phyloP scores from a whole-genome alignment of 1,140 invertebrate genomes.

The Littorina saxatilis region DNA sequence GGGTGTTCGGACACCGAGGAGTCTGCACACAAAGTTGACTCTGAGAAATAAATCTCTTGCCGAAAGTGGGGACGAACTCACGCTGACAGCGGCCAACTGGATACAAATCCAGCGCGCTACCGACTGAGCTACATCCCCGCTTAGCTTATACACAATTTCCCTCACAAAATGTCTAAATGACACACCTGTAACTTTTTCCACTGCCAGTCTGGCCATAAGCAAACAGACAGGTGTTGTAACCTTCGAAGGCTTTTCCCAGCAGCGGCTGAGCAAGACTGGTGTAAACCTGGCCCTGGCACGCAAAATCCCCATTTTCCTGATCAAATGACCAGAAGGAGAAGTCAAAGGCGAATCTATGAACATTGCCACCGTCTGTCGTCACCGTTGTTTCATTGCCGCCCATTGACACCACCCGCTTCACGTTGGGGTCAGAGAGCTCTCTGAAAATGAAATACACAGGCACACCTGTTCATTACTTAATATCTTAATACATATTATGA shows the following conservation, averaged over 20 bases:
- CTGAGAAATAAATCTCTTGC: too few relatives aligned
- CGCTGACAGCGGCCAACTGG: too few relatives aligned
- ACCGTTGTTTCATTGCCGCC: conserved; percentile 78
- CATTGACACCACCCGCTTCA: conserved; percentile 79
- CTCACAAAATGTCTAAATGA: too few relatives aligned
- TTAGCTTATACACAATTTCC: too few relatives aligned
- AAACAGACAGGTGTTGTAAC: conserved; percentile 83
- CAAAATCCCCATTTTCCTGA: conserved; percentile 58
- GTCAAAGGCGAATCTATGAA: conserved; percentile 80
- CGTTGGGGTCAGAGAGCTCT: conserved; percentile 77
- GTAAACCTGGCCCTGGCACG: conserved; percentile 72
- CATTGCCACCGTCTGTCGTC: conserved; percentile 74
- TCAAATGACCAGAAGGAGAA: conserved; percentile 81
- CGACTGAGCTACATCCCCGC: too few relatives aligned
- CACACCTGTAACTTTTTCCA: conserved; percentile 87
- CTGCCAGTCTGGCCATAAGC: conserved; percentile 97
- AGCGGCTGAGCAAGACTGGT: conserved; percentile 70
- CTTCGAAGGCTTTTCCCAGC: conserved; percentile 73
- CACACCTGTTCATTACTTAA: not conserved
- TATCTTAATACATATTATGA: too few relatives aligned
- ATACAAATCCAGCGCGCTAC: too few relatives aligned
- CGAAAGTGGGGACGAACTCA: too few relatives aligned
- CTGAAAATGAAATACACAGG: conserved; percentile 58
- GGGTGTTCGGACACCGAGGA: too few relatives aligned
- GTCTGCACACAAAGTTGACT: too few relatives aligned